phyloP scores from a whole-genome alignment of 2,888 invertebrate genomes.

The Acrobasis suavella region DNA sequence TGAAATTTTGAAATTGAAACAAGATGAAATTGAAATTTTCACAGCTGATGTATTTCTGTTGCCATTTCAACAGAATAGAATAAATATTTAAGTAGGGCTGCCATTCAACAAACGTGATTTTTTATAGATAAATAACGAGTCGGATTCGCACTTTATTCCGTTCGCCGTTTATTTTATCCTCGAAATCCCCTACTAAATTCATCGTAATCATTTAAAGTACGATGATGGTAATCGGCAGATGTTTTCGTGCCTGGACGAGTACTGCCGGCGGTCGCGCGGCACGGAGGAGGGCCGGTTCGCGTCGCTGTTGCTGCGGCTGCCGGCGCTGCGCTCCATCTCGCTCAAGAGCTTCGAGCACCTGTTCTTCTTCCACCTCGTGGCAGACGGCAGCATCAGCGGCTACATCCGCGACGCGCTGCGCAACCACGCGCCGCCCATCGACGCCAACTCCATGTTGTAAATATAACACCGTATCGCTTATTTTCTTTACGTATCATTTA shows the following conservation, averaged over 20 bases:
- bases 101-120: too few species aligned
- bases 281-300: conserved; percentile 97
- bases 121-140: too few species aligned
- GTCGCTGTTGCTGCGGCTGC: conserved; percentile 93
- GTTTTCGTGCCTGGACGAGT: conserved; percentile 97
- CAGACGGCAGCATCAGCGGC: conserved; percentile 92
- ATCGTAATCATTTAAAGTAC: too few species aligned
- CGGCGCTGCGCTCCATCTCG: conserved; percentile 94
- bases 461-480: not conserved
- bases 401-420: conserved; percentile 91
- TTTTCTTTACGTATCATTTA: too few species aligned
- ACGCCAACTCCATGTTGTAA: conserved; percentile 59
- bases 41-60: too few species aligned
- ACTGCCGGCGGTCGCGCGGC: conserved; percentile 93
- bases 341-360: conserved; percentile 97
- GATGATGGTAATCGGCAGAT: conserved; percentile 66
- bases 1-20: too few species aligned
- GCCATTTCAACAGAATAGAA: too few species aligned
- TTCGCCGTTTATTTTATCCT: too few species aligned
- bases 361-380: conserved; percentile 96
- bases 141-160: too few species aligned
- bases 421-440: conserved; percentile 82
- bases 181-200: too few species aligned
- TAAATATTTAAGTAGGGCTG: too few species aligned
- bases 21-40: too few species aligned